phyloP scores from a whole-genome alignment of 2,113 vertebrate genomes.

The Pelvicachromis taeniatus region DNA sequence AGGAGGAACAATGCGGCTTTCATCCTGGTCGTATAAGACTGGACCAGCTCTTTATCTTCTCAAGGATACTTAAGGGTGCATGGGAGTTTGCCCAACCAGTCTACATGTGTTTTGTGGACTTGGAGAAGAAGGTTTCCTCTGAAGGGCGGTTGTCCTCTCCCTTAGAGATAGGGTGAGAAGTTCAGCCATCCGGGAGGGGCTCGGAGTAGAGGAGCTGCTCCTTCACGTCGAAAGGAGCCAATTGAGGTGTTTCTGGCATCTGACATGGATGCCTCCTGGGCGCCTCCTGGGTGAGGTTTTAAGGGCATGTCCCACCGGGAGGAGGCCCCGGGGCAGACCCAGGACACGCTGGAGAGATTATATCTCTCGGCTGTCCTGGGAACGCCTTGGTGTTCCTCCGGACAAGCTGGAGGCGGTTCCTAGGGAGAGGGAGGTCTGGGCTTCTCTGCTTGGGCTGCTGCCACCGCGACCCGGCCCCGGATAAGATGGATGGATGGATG shows the following conservation, averaged over 20 bases:
- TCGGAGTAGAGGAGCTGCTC: too few species aligned
- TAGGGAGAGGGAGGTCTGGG: background rate
- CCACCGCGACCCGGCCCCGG: accelerated
- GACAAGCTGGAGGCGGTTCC: background rate
- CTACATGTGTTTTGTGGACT: background rate
- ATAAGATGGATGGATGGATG: background rate
- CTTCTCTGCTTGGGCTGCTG: background rate
- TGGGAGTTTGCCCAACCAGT: background rate
- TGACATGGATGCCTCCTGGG: too few species aligned
- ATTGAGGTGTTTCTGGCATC: too few species aligned
- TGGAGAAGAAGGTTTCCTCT: background rate
- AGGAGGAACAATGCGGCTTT: background rate
- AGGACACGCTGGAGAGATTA: too few species aligned
- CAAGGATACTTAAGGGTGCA: background rate
- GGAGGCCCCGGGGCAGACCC: too few species aligned
- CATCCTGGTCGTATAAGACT: accelerated
- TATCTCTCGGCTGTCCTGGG: background rate
- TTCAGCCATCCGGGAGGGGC: too few species aligned
- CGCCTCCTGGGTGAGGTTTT: too few species aligned
- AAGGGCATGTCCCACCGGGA: too few species aligned
- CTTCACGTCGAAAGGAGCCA: too few species aligned
- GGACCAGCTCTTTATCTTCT: background rate
- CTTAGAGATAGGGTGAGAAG: too few species aligned
- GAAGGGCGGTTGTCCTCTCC: too few species aligned
- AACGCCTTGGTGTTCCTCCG: background rate